Base-by-base conservation (phyloP, 2,888 invertebrate species). In the Eilema sororculum region DNA sequence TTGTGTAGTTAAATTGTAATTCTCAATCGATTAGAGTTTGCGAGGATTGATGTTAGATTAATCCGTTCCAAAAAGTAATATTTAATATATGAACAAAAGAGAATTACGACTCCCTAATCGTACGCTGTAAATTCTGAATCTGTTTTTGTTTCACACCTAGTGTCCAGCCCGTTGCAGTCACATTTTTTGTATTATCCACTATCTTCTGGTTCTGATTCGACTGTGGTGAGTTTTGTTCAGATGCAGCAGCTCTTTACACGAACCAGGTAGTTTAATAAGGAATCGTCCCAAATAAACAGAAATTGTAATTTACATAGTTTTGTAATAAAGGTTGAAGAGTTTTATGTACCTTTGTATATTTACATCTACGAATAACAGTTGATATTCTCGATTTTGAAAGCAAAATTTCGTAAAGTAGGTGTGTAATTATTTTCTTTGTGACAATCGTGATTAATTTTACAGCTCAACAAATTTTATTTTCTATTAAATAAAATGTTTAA, bases 291-390 rank as follows among this genome's bases (percentile, higher is more conserved):
- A 52, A 8, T n/a, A n/a, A n/a, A 9, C 0, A 52, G 41, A 41
- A 41, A 41, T 20, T 52, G n/a, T 52, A n/a, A 52, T 52, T 52
- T 52, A 52, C n/a, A 52, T 20, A n/a, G n/a, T 52, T 52, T 52
- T 52, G 2, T 52, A 52, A n/a, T n/a, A n/a, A n/a, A n/a, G 52
- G 20, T 9, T 52, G 20, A 52, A n/a, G 52, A 52, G n/a, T 52
- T 52, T 52, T 52, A 52, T 52, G 52, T 52, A n/a, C 52, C 52
- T 52, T 52, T 52, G n/a, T 52, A 52, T n/a, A 52, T 52, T 52
- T 52, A 52, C 52, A 52, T 8, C 52, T 52, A n/a, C 6, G 2
- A 16, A 16, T 41, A 41, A 41, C 41, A 56, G 8, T 57, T n/a
- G 25, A 58, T 16, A 58, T 16, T 58, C 25, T 58, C 25, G 16